phyloP scores from a whole-genome alignment of 2,888 invertebrate species.

The Callinectes sapidus region DNA sequence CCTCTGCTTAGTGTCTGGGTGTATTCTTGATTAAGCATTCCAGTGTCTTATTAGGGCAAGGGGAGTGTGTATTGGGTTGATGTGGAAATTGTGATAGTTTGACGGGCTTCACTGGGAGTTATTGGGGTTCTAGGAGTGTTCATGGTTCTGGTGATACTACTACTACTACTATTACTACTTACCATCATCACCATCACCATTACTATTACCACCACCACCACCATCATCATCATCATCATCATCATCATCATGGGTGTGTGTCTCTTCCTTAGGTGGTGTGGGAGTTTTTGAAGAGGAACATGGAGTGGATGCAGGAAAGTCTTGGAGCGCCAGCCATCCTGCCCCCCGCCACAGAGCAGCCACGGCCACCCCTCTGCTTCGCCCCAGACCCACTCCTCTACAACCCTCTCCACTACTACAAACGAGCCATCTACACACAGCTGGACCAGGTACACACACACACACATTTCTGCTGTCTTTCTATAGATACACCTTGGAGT shows the following conservation, averaged over 20 bases:
- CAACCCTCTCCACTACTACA: constrained; percentile 67
- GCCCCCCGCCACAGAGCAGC: constrained; percentile 50
- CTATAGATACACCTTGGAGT: too few species aligned
- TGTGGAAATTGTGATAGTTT: neutral
- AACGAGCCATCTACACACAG: constrained; percentile 60
- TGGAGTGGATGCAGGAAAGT: constrained; percentile 68
- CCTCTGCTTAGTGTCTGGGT: neutral
- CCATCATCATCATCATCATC: too few species aligned
- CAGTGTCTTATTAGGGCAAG: too few species aligned
- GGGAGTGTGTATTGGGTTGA: too few species aligned
- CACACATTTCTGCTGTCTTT: neutral
- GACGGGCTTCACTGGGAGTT: neutral
- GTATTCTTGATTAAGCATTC: neutral
- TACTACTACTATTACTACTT: too few species aligned
- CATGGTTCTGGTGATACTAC: neutral
- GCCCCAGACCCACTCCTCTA: constrained; percentile 52
- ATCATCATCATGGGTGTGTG: neutral
- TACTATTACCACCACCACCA: too few species aligned
- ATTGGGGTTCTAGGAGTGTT: too few species aligned
- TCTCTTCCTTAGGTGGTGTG: constrained; percentile 58
- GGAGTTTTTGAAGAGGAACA: constrained; percentile 68
- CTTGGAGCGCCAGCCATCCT: constrained; percentile 58
- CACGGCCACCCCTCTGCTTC: constrained; percentile 53
- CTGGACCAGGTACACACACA: constrained; percentile 61
- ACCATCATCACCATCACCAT: too few species aligned